Percentiles rank a stretch among this genome's conserved stretches.
Conservation (phyloP, 2,797 vertebrate genomes). For the Menidia menidia region DNA sequence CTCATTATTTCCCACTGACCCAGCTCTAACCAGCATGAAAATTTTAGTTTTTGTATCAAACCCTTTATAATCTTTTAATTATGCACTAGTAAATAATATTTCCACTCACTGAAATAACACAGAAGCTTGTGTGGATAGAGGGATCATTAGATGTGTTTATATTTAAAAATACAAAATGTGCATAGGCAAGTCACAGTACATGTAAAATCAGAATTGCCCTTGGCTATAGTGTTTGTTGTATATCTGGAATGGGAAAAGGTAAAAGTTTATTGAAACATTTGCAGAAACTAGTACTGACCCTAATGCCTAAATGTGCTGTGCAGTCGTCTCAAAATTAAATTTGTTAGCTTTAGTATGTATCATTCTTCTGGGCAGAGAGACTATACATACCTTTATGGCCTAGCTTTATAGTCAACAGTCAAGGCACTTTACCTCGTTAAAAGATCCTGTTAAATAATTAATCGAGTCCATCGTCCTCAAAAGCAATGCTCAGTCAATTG, state of each 20-base stretch:
- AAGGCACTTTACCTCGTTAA: constrained; percentile 72
- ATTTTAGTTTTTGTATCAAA: neutral
- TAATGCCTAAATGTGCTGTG: constrained; percentile 20
- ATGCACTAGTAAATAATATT: neutral
- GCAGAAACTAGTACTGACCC: constrained; percentile 60
- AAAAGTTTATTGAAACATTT: constrained; percentile 65
- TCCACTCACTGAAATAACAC: neutral
- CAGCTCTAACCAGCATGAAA: constrained; percentile 6
- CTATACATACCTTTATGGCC: constrained; percentile 67
- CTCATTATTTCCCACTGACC: constrained; percentile 31
- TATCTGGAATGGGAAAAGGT: constrained; percentile 17
- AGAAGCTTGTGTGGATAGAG: neutral
- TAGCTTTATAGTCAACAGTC: constrained; percentile 56
- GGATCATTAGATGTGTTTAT: neutral
- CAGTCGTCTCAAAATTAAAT: constrained; percentile 41
- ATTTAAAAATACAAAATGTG: neutral
- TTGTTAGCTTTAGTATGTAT: constrained; percentile 63
- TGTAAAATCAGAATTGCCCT: constrained; percentile 35
- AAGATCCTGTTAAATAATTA: constrained; percentile 80
- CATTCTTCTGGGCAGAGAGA: constrained; percentile 43
- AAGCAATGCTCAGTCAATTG: constrained; percentile 71
- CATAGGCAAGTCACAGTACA: neutral
- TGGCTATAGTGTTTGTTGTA: constrained; percentile 36
- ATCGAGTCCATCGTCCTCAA: constrained; percentile 74
- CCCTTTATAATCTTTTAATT: neutral